A percentile compares a stretch with the other conserved stretches of the same genome.
Evolutionary conservation across 2,797 vertebrate species (phyloP).

Genomic region (Ibycter americanus): DNA sequence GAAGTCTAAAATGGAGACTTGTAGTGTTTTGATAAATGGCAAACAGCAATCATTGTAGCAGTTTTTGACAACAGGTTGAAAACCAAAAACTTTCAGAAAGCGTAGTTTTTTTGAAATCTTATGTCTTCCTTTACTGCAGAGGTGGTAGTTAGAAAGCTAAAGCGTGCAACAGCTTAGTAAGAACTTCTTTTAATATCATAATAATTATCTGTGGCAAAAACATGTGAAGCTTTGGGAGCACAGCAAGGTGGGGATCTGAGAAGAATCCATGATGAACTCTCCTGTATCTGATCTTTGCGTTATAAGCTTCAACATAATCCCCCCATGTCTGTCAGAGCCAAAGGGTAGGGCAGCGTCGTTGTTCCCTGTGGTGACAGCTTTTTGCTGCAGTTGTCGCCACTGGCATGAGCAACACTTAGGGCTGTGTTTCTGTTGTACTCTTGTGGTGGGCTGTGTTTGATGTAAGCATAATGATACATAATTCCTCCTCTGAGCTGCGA

Average conservation of each 20-base stretch:
- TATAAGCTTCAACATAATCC: neutral
- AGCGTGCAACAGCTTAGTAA: neutral
- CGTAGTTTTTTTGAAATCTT: neutral
- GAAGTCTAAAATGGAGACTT: neutral
- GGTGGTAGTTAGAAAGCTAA: neutral
- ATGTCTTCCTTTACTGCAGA: neutral
- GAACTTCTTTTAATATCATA: neutral
- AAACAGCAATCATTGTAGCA: neutral
- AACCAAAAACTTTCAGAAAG: neutral
- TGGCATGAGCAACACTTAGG: rapidly evolving
- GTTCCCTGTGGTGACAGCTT: neutral
- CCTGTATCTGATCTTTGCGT: neutral
- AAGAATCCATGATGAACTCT: neutral
- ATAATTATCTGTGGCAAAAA: neutral
- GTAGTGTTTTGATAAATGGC: neutral
- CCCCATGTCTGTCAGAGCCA: neutral
- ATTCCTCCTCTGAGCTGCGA: neutral
- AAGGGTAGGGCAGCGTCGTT: neutral
- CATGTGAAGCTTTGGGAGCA: neutral
- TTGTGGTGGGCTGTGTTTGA: neutral
- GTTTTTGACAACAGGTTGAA: neutral
- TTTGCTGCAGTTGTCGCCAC: neutral
- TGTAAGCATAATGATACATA: rapidly evolving
- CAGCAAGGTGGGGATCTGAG: neutral
- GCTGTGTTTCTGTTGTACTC: neutral